Percentiles rank a stretch among this genome's conserved stretches.
phyloP scores from a whole-genome alignment of 1,140 invertebrate genomes.

The Arion vulgaris region DNA sequence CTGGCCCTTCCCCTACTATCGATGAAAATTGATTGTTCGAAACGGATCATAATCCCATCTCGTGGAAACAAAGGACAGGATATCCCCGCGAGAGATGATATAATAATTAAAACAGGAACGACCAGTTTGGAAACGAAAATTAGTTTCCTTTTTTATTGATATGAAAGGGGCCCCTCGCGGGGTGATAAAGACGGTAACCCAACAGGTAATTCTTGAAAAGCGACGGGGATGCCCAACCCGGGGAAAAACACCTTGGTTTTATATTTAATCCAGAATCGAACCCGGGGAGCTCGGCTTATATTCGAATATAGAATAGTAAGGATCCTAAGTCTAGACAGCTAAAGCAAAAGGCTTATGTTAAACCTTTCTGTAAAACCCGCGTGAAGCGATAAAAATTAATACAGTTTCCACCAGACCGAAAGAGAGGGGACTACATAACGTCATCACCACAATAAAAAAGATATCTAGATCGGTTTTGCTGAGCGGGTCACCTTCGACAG shows the following conservation, averaged over 20 bases:
- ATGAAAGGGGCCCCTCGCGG: neutral
- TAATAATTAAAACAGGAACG: neutral
- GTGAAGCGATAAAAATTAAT: slow-evolving; percentile 6
- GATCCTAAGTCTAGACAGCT: neutral
- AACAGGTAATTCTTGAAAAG: slow-evolving; percentile 7
- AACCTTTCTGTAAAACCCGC: neutral
- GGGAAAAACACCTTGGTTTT: neutral
- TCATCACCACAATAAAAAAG: neutral
- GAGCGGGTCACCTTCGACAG: no score
- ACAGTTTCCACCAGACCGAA: neutral
- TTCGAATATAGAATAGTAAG: neutral
- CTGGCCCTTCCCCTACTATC: neutral
- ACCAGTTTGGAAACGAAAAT: neutral
- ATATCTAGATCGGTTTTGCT: neutral
- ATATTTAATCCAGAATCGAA: neutral
- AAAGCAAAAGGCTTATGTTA: slow-evolving; percentile 15
- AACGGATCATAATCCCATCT: neutral
- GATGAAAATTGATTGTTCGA: neutral
- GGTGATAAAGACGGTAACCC: slow-evolving; percentile 17
- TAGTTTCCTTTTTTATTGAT: neutral
- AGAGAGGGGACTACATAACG: neutral
- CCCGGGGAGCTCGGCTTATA: neutral
- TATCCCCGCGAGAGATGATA: neutral
- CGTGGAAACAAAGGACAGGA: neutral
- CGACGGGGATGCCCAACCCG: neutral